Evolutionary conservation across 2,888 invertebrate species (phyloP).

Genomic region (Drosophila histrio): DNA sequence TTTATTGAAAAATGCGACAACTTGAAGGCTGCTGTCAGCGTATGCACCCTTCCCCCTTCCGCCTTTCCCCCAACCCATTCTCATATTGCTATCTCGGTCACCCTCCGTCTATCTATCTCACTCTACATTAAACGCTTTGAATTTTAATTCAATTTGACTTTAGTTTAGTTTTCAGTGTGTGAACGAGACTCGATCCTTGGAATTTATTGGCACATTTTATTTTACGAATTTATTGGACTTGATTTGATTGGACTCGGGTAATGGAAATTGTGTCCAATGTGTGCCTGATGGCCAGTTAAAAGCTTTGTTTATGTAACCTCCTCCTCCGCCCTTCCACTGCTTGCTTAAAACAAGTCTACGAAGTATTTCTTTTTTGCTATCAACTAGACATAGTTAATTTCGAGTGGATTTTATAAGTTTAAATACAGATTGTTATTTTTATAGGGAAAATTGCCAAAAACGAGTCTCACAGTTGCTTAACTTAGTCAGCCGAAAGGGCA

Average conservation of each 20-base stretch:
- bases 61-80: slow-evolving; percentile 6
- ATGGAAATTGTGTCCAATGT: slow-evolving; percentile 44
- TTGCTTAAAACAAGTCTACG: neutral
- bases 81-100: neutral
- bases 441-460: neutral
- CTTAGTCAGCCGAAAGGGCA: no score
- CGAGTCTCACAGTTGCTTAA: neutral
- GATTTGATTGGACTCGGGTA: slow-evolving; percentile 53
- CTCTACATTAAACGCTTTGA: slow-evolving; percentile 69
- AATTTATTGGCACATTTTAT: slow-evolving; percentile 79
- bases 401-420: slow-evolving; percentile 21
- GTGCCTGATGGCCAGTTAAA: slow-evolving; percentile 58
- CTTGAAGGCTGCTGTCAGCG: slow-evolving; percentile 66
- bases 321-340: neutral
- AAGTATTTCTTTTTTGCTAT: slow-evolving; percentile 8
- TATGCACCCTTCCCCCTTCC: neutral
- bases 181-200: slow-evolving; percentile 33
- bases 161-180: slow-evolving; percentile 61
- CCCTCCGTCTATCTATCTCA: neutral
- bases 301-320: slow-evolving; percentile 44
- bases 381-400: slow-evolving; percentile 31
- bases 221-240: slow-evolving; percentile 70
- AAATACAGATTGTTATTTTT: neutral
- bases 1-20: slow-evolving; percentile 80
- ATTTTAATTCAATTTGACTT: slow-evolving; percentile 77